Evolutionary conservation across 2,113 vertebrate species (phyloP).

Genomic region (Microcebus murinus): DNA sequence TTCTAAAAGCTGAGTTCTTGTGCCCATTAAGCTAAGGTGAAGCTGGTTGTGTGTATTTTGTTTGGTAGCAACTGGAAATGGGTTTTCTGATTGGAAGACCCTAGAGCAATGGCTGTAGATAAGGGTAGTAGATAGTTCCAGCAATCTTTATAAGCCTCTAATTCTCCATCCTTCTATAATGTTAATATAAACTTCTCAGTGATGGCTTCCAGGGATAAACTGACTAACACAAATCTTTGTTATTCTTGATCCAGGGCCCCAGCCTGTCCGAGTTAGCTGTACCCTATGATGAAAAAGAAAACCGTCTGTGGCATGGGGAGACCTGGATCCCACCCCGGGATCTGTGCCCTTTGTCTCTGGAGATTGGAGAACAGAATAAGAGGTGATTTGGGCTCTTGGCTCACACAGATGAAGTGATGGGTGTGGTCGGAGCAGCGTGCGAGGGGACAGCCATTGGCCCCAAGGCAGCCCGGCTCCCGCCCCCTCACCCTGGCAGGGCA

Average conservation of each 20-base stretch:
- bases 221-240: background rate
- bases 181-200: background rate
- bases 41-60: background rate
- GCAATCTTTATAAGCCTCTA: background rate
- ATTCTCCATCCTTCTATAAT: background rate
- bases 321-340: too few species aligned
- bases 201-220: background rate
- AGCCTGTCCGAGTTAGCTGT: background rate
- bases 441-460: background rate
- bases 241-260: background rate
- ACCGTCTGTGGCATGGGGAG: background rate
- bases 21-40: background rate
- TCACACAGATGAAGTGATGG: background rate
- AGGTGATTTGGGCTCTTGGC: background rate
- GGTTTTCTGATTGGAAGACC: background rate
- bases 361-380: background rate
- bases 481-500: background rate
- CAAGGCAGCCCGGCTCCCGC: too few species aligned
- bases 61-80: background rate
- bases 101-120: background rate
- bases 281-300: background rate
- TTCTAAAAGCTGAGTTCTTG: background rate
- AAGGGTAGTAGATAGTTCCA: background rate
- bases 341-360: background rate
- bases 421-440: background rate